These are phyloP conservation scores for Onychomys torridus DNA, from an alignment of 2,797 vertebrate species.

Conservation along the genomic window DNA sequence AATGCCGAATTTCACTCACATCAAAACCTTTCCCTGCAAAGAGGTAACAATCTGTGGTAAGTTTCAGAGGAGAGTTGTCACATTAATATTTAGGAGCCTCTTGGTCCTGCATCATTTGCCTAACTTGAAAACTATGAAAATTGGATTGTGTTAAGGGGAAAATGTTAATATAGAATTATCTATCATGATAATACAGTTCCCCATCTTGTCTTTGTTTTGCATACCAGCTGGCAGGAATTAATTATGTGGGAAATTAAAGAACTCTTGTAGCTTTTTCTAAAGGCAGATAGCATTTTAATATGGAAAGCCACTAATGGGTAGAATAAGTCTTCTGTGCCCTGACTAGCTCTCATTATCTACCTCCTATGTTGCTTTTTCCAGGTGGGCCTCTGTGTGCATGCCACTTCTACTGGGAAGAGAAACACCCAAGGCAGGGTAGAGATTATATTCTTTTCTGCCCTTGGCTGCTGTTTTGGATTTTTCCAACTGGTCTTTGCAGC, in stretches of 20 bases:
- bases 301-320: slow-evolving; percentile 80
- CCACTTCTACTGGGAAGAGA: slow-evolving; percentile 53
- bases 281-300: slow-evolving; percentile 81
- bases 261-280: slow-evolving; percentile 78
- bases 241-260: slow-evolving; percentile 85
- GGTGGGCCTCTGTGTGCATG: slow-evolving; percentile 36
- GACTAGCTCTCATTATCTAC: slow-evolving; percentile 71
- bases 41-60: slow-evolving; percentile 96
- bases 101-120: slow-evolving; percentile 73
- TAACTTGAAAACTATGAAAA: slow-evolving; percentile 58
- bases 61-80: slow-evolving; percentile 78
- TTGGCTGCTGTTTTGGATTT: slow-evolving; percentile 74
- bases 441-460: slow-evolving; percentile 71
- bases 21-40: slow-evolving; percentile 93
- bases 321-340: slow-evolving; percentile 76
- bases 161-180: slow-evolving; percentile 80
- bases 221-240: slow-evolving; percentile 84
- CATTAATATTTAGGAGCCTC: slow-evolving; percentile 74
- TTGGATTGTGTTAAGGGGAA: slow-evolving; percentile 73
- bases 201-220: slow-evolving; percentile 83
- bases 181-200: slow-evolving; percentile 78
- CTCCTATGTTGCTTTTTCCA: slow-evolving; percentile 56
- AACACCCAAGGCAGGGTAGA: slow-evolving; percentile 60
- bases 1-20: slow-evolving; percentile 94
- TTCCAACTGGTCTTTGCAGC: slow-evolving; percentile 74